Base-by-base conservation (phyloP, 2,888 invertebrate genomes). In the Scaptomyza tumidula region DNA sequence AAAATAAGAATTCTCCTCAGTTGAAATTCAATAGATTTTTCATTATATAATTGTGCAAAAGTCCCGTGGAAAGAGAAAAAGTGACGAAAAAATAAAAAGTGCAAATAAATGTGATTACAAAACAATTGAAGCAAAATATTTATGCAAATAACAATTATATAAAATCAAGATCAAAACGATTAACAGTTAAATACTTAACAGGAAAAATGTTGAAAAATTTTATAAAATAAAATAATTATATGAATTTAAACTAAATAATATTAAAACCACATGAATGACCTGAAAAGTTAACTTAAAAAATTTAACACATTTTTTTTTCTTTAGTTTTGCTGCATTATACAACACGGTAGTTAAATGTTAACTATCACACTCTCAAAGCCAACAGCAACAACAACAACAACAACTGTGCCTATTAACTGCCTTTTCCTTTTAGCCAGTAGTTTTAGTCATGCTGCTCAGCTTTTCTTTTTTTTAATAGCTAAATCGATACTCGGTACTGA, bases 61-160 rank as follows among this genome's bases (percentile, higher is more conserved):
- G 27, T 33, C 33, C 50, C 41, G 58, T 68, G 66, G 58, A 62
- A 62, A 57, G 56, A 75, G 61, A 68, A 63, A 73, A 81, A 80
- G 69, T 71, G 67, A 62, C 59, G 65, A 14, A 46, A 46, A 75
- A 65, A 58, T 35, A 56, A 65, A 70, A 63, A 24, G 80, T 85
- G 80, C 44, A 60, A 60, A 61, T 2, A 82, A 61, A 82, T 73
- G 71, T 88, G 73, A 82, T 86, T 76, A 82, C 56, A 71, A 85
- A 85, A 82, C 79, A 65, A 55, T 57, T 60, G 14, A 1, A 16
- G 37, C 37, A 6, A 37, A 37, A 37, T 1, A 14, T 39, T 7
- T 1, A 7, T 39, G 14, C n/a, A 52, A 41, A 9, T 19, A 13
- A 54, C 16, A 27, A 19, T 27, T 45, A 54, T 37, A 24, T 39